Conservation (phyloP, 2,113 vertebrate genomes). For the Xenopus tropicalis region DNA sequence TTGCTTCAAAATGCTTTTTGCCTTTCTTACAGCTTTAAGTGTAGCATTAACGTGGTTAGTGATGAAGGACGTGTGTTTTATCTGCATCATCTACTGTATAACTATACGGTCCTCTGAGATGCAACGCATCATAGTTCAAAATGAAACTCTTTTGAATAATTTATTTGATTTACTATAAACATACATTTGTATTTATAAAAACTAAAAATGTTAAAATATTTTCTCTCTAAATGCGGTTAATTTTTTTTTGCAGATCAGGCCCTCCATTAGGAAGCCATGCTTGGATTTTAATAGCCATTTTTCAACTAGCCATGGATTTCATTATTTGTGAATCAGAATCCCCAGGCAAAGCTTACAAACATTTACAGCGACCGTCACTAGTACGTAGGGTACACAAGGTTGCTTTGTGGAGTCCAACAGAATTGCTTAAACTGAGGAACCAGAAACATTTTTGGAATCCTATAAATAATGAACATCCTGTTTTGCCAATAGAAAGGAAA, state of each 20-base stretch:
- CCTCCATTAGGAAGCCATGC: slow-evolving; percentile 68
- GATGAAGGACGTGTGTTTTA: too few relatives aligned
- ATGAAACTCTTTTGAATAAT: too few relatives aligned
- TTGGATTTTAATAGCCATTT: slow-evolving; percentile 76
- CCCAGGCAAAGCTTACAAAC: slow-evolving; percentile 46
- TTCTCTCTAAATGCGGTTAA: background rate
- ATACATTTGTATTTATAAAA: too few relatives aligned
- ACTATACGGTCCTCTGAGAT: too few relatives aligned
- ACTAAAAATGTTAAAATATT: too few relatives aligned
- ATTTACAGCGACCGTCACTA: slow-evolving; percentile 50
- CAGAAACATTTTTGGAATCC: slow-evolving; percentile 53
- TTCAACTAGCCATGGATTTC: slow-evolving; percentile 70
- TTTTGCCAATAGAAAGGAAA: slow-evolving; percentile 38
- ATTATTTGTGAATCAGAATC: slow-evolving; percentile 61
- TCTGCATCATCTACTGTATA: too few relatives aligned
- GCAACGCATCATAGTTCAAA: too few relatives aligned
- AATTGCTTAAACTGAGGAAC: slow-evolving; percentile 46
- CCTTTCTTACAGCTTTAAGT: too few relatives aligned
- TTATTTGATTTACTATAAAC: too few relatives aligned
- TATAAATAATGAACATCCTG: slow-evolving; percentile 21
- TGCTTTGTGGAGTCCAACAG: slow-evolving; percentile 57
- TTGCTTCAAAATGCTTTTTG: too few relatives aligned
- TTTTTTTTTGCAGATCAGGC: slow-evolving; percentile 65
- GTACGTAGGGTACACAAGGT: slow-evolving; percentile 53
- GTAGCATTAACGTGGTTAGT: too few relatives aligned